Evolutionary conservation across 2,797 vertebrate species (phyloP).

Genomic region (Acanthornis magna): DNA sequence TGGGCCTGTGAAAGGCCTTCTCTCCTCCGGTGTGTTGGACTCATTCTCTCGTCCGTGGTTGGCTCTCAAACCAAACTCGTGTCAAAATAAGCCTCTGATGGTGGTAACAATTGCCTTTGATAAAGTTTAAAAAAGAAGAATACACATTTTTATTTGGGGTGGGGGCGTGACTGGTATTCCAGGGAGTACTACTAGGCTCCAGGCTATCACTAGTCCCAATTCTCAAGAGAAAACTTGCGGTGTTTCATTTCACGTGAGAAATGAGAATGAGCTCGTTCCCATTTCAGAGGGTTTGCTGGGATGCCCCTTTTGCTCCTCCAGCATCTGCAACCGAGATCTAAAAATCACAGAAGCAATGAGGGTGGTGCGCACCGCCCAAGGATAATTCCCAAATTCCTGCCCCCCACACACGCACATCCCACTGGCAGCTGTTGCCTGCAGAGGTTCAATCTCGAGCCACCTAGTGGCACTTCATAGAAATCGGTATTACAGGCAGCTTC

Average conservation of each 20-base stretch:
- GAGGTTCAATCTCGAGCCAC: background rate
- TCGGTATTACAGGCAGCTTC: background rate
- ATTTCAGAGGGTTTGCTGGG: constrained; percentile 2
- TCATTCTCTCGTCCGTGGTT: background rate
- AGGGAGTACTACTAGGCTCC: background rate
- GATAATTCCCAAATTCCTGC: constrained; percentile 16
- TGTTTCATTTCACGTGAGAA: constrained; percentile 44
- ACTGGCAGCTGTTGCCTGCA: background rate
- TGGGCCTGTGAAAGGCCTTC: background rate
- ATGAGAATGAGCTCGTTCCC: background rate
- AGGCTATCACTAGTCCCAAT: background rate
- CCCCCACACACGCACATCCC: background rate
- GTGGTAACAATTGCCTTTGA: background rate
- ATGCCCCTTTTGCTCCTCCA: constrained; percentile 33
- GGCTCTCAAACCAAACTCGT: background rate
- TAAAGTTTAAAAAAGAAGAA: background rate
- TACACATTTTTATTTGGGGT: background rate
- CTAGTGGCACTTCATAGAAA: constrained; percentile 22
- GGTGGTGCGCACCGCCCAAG: constrained; percentile 40
- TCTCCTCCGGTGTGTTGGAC: background rate
- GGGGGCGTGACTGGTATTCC: background rate
- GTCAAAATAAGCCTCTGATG: background rate
- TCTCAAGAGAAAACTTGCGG: background rate
- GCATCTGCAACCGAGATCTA: constrained; percentile 39
- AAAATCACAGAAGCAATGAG: constrained; percentile 7